phyloP scores from a whole-genome alignment of 2,888 invertebrate genomes.

The Hoplodrina ambigua region DNA sequence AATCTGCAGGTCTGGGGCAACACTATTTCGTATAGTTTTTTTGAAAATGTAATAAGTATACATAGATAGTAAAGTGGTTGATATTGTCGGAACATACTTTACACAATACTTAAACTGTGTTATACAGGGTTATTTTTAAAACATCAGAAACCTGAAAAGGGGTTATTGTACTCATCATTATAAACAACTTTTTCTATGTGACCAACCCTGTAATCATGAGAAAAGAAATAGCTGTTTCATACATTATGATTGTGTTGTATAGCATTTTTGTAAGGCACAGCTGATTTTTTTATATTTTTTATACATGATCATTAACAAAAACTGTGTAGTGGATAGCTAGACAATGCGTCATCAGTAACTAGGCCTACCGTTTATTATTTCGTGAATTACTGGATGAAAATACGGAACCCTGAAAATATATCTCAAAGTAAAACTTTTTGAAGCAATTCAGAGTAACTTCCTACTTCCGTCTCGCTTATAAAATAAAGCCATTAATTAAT shows the following conservation, averaged over 20 bases:
- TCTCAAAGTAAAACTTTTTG: not conserved
- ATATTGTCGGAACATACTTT: not conserved
- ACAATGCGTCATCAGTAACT: not conserved
- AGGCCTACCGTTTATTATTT: not conserved
- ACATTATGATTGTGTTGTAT: no score
- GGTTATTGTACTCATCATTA: no score
- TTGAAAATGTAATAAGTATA: not conserved
- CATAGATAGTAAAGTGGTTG: not conserved
- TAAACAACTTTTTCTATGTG: no score
- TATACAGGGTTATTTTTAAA: no score
- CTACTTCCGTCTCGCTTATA: not conserved
- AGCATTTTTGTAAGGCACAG: no score
- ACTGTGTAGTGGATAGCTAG: not conserved
- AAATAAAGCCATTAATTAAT: conserved; percentile 15
- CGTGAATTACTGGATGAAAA: not conserved
- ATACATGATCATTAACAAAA: no score
- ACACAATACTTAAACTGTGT: not conserved
- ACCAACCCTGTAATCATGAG: no score
- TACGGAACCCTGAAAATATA: not conserved
- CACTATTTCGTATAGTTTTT: not conserved
- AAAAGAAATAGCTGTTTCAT: no score
- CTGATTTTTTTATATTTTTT: no score
- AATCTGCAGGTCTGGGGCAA: conserved; percentile 4
- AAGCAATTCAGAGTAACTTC: conserved; percentile 8
- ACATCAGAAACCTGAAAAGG: no score